Conservation (phyloP, 2,888 invertebrate species). For the Agonopterix heracliana region DNA sequence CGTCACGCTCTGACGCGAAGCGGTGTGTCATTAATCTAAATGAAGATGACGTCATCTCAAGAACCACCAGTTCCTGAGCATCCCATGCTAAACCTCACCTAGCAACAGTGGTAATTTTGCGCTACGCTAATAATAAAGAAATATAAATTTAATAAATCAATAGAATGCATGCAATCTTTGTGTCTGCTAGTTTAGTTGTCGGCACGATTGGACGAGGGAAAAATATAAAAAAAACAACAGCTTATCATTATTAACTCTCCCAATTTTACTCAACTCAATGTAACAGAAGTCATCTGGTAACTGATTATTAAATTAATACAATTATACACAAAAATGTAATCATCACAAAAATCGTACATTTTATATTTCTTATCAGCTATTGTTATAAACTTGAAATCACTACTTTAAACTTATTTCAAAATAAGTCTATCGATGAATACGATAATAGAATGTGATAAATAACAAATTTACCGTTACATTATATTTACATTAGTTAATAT, state of each 20-base stretch:
- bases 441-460: slow-evolving; percentile 70
- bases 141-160: slow-evolving; percentile 30
- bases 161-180: slow-evolving; percentile 31
- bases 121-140: slow-evolving; percentile 53
- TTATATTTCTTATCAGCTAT: slow-evolving; percentile 47
- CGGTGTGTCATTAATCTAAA: neutral
- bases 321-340: slow-evolving; percentile 65
- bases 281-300: slow-evolving; percentile 71
- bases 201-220: slow-evolving; percentile 47
- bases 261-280: slow-evolving; percentile 69
- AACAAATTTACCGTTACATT: slow-evolving; percentile 60
- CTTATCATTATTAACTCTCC: slow-evolving; percentile 57
- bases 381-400: slow-evolving; percentile 61
- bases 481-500: slow-evolving; percentile 65
- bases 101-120: slow-evolving; percentile 43
- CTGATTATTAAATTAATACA: slow-evolving; percentile 65
- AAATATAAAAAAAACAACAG: slow-evolving; percentile 66
- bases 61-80: neutral
- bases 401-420: slow-evolving; percentile 66
- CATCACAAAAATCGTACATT: slow-evolving; percentile 59
- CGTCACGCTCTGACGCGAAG: neutral
- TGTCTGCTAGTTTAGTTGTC: slow-evolving; percentile 23
- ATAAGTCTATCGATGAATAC: slow-evolving; percentile 66
- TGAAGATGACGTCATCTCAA: neutral
- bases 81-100: slow-evolving; percentile 25